Evolutionary conservation across 2,113 vertebrate genomes (phyloP), one percentile per base, ranked within the genome.

Genomic region (Cyanoramphus novaezelandiae): DNA sequence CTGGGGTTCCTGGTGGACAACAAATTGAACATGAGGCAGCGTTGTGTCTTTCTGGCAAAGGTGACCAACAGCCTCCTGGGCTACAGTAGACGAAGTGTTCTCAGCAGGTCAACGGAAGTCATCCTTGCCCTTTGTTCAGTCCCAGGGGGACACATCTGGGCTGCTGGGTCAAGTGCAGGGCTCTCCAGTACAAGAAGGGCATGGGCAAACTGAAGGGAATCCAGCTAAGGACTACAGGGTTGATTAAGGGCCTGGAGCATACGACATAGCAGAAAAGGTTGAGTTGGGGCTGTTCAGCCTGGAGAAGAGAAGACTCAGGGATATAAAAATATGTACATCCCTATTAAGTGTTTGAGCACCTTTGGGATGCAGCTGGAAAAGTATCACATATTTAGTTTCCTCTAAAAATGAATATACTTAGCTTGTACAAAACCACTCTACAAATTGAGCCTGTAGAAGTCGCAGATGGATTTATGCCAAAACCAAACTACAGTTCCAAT

Each of bases 1-100:
- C 8, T 41, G 5, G 2, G 10, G 0, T 0, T 65, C 6, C 17
- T 78, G 25, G 17, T 50, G 35, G 31, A 60, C 0, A 2, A 3
- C 17, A 25, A 17, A 10, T 5, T 41, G 31, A 50, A 28, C 8
- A 19, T 6, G 13, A 64, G 8, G 11, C n/a, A 49, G 31, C 27
- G 57, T 28, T 6, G 17, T 29, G 35, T 8, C 21, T 24, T 75
- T 25, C 29, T 49, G 59, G 24, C 28, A 90, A 89, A 52, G 33
- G 10, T 1, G 2, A 9, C 7, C 46, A 52, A 18, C 31, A 41
- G 5, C 7, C 12, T 74, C 16, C 29, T 25, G 14, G 9, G 18
- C 24, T 80, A 17, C 2, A 2, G 16, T 13, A 60, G n/a, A 10
- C 33, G 71, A 17, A 71, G 28, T 1, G 2, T 27, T 49, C 13